A percentile compares a stretch with the other conserved stretches of the same genome.
Evolutionary conservation across 2,888 invertebrate species (phyloP).

Genomic region (Eledone cirrhosa): DNA sequence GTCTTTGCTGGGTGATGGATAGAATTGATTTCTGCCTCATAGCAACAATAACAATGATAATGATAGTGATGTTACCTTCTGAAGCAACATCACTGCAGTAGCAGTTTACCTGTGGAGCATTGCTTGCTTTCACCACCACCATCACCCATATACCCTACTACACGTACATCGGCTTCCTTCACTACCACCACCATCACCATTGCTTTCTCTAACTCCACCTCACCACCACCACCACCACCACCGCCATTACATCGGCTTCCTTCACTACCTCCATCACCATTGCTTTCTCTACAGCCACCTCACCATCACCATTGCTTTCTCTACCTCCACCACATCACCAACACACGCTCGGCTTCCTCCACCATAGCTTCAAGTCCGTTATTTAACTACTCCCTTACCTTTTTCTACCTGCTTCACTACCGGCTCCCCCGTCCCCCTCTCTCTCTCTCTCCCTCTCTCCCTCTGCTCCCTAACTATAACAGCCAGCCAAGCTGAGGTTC

Average conservation of each 20-base stretch:
- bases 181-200: not conserved
- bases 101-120: not conserved
- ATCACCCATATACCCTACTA: not conserved
- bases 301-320: slow-evolving; percentile 1
- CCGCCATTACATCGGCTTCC: not conserved
- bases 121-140: not conserved
- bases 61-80: not conserved
- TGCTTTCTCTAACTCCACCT: not conserved
- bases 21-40: slow-evolving; percentile 7
- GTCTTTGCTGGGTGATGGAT: too few species aligned
- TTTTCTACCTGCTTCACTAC: too few species aligned
- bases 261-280: not conserved
- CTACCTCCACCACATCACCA: not conserved
- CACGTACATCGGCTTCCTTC: not conserved
- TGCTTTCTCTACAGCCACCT: too few species aligned
- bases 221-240: not conserved
- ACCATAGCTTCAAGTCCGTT: not conserved
- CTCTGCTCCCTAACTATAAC: too few species aligned
- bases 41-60: not conserved
- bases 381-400: too few species aligned
- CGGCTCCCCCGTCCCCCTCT: too few species aligned
- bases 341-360: not conserved
- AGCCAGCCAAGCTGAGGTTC: too few species aligned
- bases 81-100: not conserved
- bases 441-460: too few species aligned